Evolutionary conservation across 2,113 vertebrate genomes (phyloP).

Genomic region (Oenanthe melanoleuca): DNA sequence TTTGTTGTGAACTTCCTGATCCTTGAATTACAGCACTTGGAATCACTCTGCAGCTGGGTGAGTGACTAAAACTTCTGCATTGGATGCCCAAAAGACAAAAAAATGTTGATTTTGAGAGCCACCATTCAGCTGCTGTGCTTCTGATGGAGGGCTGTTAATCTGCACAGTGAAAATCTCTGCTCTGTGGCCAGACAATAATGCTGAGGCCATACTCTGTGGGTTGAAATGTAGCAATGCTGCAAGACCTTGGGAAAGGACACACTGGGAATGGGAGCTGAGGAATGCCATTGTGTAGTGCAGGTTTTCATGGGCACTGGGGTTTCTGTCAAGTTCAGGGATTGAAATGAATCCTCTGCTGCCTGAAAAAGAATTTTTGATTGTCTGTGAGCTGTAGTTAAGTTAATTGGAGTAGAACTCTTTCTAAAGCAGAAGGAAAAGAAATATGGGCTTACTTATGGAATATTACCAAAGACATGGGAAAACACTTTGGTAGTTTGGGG

Average conservation of each 20-base stretch:
- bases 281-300: neutral
- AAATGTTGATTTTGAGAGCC: neutral
- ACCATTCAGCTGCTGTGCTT: neutral
- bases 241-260: conserved; percentile 13
- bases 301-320: neutral
- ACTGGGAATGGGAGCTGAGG: neutral
- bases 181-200: neutral
- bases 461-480: neutral
- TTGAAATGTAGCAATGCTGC: neutral
- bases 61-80: neutral
- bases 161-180: neutral
- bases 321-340: neutral
- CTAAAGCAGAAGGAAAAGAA: neutral
- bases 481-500: neutral
- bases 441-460: neutral
- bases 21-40: neutral
- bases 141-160: neutral
- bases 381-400: neutral
- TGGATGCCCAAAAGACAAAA: neutral
- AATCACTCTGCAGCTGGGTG: neutral
- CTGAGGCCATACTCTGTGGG: neutral
- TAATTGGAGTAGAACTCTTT: neutral
- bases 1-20: neutral
- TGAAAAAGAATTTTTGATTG: neutral
- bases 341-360: neutral